Evolutionary conservation across 2,888 invertebrate species (phyloP).

Genomic region (Spisula solida): DNA sequence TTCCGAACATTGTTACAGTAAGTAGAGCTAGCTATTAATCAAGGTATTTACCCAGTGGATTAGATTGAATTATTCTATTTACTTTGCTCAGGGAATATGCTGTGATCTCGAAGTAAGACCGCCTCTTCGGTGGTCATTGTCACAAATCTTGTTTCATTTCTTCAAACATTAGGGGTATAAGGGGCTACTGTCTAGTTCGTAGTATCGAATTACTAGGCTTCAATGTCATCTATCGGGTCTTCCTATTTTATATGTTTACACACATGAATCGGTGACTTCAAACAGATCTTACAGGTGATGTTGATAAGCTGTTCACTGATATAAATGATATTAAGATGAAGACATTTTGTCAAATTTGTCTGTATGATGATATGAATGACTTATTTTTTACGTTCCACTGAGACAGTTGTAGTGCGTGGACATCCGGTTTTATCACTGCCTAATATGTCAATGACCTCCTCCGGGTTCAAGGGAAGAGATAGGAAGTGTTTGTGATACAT

Average conservation of each 20-base stretch:
- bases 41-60: slow-evolving; percentile 30
- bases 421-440: too few species aligned
- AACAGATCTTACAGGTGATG: neutral
- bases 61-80: slow-evolving; percentile 44
- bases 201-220: neutral
- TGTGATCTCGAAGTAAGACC: slow-evolving; percentile 53
- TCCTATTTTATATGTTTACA: neutral
- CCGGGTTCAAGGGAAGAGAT: too few species aligned
- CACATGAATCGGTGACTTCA: slow-evolving; percentile 13
- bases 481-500: too few species aligned
- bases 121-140: slow-evolving; percentile 32
- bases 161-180: slow-evolving; percentile 41
- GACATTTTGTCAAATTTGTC: slow-evolving; percentile 1
- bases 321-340: neutral
- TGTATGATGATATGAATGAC: neutral
- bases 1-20: slow-evolving; percentile 8
- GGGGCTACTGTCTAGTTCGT: neutral
- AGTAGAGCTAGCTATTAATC: slow-evolving; percentile 46
- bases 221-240: slow-evolving; percentile 5
- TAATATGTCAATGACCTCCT: too few species aligned
- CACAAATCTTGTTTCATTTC: neutral
- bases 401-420: too few species aligned
- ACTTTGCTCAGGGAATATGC: slow-evolving; percentile 49
- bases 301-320: neutral
- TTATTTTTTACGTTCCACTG: too few species aligned